Conservation (phyloP, 2,797 vertebrate species). For the Lemur catta region DNA sequence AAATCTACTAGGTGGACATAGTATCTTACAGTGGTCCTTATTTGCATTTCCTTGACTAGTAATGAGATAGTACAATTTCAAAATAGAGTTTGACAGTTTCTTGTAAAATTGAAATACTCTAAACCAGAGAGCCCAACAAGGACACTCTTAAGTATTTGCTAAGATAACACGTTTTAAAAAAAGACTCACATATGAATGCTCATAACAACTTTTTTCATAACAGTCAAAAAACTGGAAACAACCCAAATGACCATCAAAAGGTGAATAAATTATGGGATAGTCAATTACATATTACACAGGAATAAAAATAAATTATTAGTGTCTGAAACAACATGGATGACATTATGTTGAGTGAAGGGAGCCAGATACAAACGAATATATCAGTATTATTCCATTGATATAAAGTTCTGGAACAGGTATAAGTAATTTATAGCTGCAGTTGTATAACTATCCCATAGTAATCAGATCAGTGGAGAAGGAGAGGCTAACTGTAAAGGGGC, state of each 20-base stretch:
- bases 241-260: neutral
- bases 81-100: constrained; percentile 28
- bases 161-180: neutral
- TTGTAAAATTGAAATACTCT: constrained; percentile 43
- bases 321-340: neutral
- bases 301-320: constrained; percentile 42
- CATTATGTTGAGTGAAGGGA: neutral
- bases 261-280: neutral
- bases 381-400: neutral
- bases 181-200: neutral
- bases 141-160: neutral
- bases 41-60: constrained; percentile 27
- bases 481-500: neutral
- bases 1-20: neutral
- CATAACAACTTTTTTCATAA: constrained; percentile 18
- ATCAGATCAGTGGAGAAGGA: neutral
- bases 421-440: neutral
- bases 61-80: neutral
- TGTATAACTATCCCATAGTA: neutral
- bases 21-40: neutral
- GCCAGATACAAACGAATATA: neutral
- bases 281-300: neutral
- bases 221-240: neutral
- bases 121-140: neutral
- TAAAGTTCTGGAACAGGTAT: neutral